Percentiles rank a stretch among this genome's conserved stretches.
Evolutionary conservation across 2,797 vertebrate species (phyloP).

Genomic region (Setipinna tenuifilis): DNA sequence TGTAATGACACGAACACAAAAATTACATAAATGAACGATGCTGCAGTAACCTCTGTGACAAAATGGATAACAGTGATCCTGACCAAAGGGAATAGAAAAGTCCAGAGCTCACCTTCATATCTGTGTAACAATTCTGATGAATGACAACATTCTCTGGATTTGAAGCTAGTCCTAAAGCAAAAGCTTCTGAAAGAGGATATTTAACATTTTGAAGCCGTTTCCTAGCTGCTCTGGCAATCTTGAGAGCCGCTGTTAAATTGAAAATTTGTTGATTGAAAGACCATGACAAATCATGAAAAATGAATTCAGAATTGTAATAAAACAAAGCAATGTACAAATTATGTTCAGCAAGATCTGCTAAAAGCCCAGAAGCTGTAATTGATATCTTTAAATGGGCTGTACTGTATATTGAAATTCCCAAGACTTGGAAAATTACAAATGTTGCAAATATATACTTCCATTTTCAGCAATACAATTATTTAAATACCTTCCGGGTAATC

Average conservation of each 20-base stretch:
- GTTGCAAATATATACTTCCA: too few relatives aligned
- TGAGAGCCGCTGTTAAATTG: constrained; percentile 33
- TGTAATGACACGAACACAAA: too few relatives aligned
- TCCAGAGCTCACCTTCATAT: constrained; percentile 33
- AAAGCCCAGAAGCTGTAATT: too few relatives aligned
- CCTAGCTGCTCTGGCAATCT: constrained; percentile 24
- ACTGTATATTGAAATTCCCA: too few relatives aligned
- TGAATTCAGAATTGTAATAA: neutral
- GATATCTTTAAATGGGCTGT: too few relatives aligned
- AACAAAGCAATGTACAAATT: neutral
- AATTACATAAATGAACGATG: too few relatives aligned
- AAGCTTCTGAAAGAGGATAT: constrained; percentile 30
- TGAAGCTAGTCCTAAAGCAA: constrained; percentile 28
- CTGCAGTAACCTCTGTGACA: neutral
- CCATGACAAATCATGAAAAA: too few relatives aligned
- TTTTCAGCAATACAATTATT: too few relatives aligned
- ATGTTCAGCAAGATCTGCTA: too few relatives aligned
- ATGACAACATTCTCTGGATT: constrained; percentile 43
- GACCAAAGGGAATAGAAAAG: neutral
- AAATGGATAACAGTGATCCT: neutral
- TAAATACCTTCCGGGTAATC: constrained; percentile 46
- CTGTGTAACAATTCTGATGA: constrained; percentile 24
- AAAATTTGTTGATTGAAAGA: neutral
- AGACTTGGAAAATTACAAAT: too few relatives aligned
- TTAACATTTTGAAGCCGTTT: constrained; percentile 26